Conservation (phyloP, 2,888 invertebrate genomes). For the Parasteatoda lunata region DNA sequence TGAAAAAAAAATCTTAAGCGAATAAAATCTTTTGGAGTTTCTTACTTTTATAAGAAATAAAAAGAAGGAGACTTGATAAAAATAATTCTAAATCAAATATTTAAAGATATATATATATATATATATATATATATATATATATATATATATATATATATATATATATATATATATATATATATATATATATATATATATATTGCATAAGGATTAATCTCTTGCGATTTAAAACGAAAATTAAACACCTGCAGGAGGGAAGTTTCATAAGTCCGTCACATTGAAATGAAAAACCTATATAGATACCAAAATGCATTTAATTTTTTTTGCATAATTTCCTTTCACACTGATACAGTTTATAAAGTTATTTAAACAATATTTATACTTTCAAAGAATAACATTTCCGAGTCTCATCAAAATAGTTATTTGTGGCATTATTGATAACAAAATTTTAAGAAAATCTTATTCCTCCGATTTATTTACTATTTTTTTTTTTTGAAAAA, state of each 20-base stretch:
- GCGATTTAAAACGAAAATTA: too few relatives aligned
- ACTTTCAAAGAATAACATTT: not conserved
- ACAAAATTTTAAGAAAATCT: conserved; percentile 7
- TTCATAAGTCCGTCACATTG: not conserved
- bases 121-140: too few relatives aligned
- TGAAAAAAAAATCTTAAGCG: too few relatives aligned
- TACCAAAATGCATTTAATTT: not conserved
- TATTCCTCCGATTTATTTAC: not conserved
- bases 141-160: too few relatives aligned
- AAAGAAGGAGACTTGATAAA: too few relatives aligned
- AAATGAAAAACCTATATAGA: not conserved
- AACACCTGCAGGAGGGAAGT: not conserved
- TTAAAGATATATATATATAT: too few relatives aligned
- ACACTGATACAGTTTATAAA: not conserved
- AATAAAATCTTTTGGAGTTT: too few relatives aligned
- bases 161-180: too few relatives aligned
- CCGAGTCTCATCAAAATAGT: not conserved
- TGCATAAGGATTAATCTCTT: too few relatives aligned
- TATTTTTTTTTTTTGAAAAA: conserved; percentile 1
- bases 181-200: too few relatives aligned
- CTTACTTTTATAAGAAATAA: too few relatives aligned
- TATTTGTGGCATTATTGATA: conserved; percentile 8
- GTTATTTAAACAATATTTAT: conserved; percentile 11
- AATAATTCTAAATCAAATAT: too few relatives aligned
- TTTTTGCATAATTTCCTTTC: conserved; percentile 1